Conservation (phyloP, 1,140 invertebrate genomes). For the Mesaphorura yosii region DNA sequence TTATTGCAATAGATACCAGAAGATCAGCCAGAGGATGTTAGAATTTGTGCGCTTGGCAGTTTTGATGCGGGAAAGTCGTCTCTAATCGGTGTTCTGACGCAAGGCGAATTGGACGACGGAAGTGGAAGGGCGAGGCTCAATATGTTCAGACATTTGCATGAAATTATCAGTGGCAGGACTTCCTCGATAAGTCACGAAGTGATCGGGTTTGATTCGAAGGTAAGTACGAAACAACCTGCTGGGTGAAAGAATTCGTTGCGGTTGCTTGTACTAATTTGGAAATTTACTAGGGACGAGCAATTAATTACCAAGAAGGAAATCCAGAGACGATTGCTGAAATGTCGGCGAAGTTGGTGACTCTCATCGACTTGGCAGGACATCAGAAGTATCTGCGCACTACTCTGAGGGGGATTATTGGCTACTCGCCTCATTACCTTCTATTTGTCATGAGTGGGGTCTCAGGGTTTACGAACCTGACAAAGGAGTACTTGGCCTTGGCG, state of each 20-base stretch:
- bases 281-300: conserved; percentile 47
- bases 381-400: conserved; percentile 92
- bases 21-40: conserved; percentile 71
- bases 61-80: conserved; percentile 81
- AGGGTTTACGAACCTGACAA: conserved; percentile 55
- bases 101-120: conserved; percentile 91
- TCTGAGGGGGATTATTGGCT: conserved; percentile 82
- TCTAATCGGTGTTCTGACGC: conserved; percentile 82
- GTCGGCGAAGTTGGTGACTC: conserved; percentile 81
- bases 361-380: conserved; percentile 93
- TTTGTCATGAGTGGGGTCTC: conserved; percentile 62
- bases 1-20: conserved; percentile 74
- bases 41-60: conserved; percentile 83
- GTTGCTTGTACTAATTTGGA: neutral
- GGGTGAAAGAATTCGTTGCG: neutral
- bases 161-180: conserved; percentile 89
- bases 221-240: conserved; percentile 29
- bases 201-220: conserved; percentile 77
- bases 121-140: conserved; percentile 84
- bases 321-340: conserved; percentile 88
- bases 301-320: conserved; percentile 82
- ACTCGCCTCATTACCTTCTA: conserved; percentile 90
- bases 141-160: conserved; percentile 91
- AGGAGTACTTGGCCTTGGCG: conserved; percentile 74
- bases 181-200: conserved; percentile 95